A percentile compares a stretch with the other conserved stretches of the same genome.
Evolutionary conservation across 2,797 vertebrate species (phyloP).

Genomic region (Periophthalmus magnuspinnatus): DNA sequence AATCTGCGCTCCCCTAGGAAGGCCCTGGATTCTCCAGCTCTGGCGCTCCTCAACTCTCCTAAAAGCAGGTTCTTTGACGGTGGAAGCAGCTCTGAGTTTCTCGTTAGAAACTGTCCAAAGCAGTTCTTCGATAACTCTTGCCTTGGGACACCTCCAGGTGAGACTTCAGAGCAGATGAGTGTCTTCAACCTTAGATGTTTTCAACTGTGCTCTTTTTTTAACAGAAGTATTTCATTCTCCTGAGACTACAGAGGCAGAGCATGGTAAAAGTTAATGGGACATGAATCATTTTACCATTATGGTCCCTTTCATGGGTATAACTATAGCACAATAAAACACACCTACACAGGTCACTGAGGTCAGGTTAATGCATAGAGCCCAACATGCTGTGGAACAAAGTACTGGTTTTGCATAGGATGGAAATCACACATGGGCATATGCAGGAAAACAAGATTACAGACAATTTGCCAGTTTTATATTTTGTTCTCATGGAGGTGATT

Average conservation of each 20-base stretch:
- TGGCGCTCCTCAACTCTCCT: conserved; percentile 47
- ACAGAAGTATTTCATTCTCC: conserved; percentile 36
- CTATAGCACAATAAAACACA: no score
- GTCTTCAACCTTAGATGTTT: not conserved
- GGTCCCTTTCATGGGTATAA: no score
- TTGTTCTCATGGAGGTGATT: not conserved
- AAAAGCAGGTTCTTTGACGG: conserved; percentile 72
- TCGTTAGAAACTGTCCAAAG: conserved; percentile 51
- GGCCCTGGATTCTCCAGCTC: conserved; percentile 29
- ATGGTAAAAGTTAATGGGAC: conserved; percentile 13
- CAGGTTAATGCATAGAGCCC: no score
- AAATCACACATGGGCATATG: not conserved
- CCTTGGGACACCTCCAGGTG: conserved; percentile 71
- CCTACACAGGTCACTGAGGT: no score
- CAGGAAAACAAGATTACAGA: not conserved
- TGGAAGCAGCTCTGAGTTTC: conserved; percentile 19
- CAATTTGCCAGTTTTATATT: not conserved
- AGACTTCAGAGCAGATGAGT: fast-evolving
- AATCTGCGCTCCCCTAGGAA: conserved; percentile 26
- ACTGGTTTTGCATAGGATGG: not conserved
- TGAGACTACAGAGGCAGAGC: not conserved
- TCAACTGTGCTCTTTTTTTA: conserved; percentile 36
- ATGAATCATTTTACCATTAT: not conserved
- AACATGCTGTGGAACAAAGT: no score
- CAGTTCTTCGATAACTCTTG: conserved; percentile 80